phyloP scores from a whole-genome alignment of 2,113 vertebrate species.

The Cyanocitta stelleri region DNA sequence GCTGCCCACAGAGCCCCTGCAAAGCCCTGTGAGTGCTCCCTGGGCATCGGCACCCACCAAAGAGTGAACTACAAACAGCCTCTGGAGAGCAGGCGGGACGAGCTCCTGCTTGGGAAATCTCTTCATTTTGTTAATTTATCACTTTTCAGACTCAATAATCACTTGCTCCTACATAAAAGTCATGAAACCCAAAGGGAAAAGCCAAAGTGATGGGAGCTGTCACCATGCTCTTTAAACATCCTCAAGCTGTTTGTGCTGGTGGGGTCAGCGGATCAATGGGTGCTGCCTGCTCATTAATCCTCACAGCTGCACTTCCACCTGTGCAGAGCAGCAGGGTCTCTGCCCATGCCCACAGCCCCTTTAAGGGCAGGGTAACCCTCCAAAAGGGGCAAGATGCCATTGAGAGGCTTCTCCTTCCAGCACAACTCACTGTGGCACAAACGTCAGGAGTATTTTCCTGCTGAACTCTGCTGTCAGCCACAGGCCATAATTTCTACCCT shows the following conservation, averaged over 20 bases:
- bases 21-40: background rate
- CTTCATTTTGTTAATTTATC: background rate
- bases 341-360: background rate
- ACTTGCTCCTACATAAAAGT: background rate
- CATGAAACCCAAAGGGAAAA: background rate
- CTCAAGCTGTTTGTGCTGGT: background rate
- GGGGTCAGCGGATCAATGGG: background rate
- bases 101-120: background rate
- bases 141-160: background rate
- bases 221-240: background rate
- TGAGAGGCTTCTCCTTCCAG: background rate
- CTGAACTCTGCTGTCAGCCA: background rate
- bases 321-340: background rate
- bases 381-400: background rate
- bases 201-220: background rate
- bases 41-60: background rate
- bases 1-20: background rate
- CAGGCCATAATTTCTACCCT: background rate
- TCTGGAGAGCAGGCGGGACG: fast-evolving
- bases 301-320: background rate
- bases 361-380: background rate
- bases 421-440: background rate
- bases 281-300: background rate
- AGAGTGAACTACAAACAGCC: background rate
- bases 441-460: background rate